Percentiles rank a stretch among this genome's conserved stretches.
These are phyloP conservation scores for Catocala fraxini DNA, from an alignment of 2,888 invertebrate species.

Conservation along the genomic window DNA sequence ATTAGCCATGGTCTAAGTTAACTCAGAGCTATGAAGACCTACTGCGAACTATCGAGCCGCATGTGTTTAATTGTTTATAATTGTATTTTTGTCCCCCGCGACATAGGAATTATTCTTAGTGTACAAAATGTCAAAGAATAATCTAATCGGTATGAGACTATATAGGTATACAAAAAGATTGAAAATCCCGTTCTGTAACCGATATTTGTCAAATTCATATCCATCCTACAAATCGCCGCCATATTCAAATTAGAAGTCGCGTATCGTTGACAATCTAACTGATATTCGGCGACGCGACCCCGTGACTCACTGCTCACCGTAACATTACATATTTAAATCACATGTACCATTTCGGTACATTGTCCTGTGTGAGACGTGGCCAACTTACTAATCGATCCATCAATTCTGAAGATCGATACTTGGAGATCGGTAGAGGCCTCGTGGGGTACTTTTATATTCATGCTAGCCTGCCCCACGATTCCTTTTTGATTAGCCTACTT, in stretches of 20 bases:
- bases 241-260: conserved; percentile 33
- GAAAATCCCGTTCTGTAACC: no score
- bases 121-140: no score
- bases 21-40: no score
- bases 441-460: conserved; percentile 6
- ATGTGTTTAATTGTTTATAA: no score
- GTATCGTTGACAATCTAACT: conserved; percentile 44
- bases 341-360: conserved; percentile 35
- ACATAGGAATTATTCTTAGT: no score
- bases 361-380: conserved; percentile 46
- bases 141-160: no score
- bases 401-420: conserved; percentile 40
- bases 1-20: no score
- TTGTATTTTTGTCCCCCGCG: no score
- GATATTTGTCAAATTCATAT: conserved; percentile 16
- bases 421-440: conserved; percentile 34
- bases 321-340: conserved; percentile 44
- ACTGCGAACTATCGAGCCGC: no score
- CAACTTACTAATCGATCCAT: conserved; percentile 39
- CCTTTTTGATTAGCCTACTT: no score
- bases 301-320: conserved; percentile 36
- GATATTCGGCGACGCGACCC: conserved; percentile 36
- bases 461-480: no score
- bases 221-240: conserved; percentile 25
- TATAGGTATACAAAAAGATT: no score